Evolutionary conservation across 2,113 vertebrate species (phyloP).

Genomic region (Prunella fulvescens): DNA sequence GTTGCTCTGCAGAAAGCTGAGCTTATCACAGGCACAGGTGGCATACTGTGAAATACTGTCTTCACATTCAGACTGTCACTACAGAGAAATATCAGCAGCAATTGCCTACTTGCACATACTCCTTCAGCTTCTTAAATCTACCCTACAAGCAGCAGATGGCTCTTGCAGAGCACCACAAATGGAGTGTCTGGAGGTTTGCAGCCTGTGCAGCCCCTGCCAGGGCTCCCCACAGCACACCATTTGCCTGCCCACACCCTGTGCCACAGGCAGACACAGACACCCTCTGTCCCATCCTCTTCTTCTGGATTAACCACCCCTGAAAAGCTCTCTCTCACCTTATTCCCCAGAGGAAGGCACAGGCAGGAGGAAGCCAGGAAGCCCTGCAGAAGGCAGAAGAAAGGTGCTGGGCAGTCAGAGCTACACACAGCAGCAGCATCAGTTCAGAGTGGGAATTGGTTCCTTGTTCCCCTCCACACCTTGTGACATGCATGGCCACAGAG

Average conservation of each 20-base stretch:
- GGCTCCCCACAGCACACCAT: background rate
- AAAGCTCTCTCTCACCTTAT: background rate
- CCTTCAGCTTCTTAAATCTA: background rate
- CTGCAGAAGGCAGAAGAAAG: too few relatives aligned
- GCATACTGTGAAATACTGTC: background rate
- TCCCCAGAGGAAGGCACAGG: background rate
- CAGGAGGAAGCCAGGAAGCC: background rate
- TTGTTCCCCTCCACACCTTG: slow-evolving; percentile 19
- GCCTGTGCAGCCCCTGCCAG: background rate
- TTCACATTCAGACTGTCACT: background rate
- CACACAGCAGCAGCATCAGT: background rate
- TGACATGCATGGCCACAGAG: background rate
- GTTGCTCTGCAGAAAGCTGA: background rate
- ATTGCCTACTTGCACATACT: background rate
- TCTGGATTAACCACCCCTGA: rapidly evolving
- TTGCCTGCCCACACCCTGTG: rapidly evolving
- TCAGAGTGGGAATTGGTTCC: background rate
- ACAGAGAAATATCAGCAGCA: background rate
- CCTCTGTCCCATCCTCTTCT: background rate
- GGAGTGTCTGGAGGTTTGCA: background rate
- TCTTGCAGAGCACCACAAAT: background rate
- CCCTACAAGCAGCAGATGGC: background rate
- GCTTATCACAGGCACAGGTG: background rate
- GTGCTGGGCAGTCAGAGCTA: background rate
- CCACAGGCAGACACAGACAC: background rate